Base-by-base conservation (phyloP, 2,888 invertebrate species). In the Melanostoma scalare region DNA sequence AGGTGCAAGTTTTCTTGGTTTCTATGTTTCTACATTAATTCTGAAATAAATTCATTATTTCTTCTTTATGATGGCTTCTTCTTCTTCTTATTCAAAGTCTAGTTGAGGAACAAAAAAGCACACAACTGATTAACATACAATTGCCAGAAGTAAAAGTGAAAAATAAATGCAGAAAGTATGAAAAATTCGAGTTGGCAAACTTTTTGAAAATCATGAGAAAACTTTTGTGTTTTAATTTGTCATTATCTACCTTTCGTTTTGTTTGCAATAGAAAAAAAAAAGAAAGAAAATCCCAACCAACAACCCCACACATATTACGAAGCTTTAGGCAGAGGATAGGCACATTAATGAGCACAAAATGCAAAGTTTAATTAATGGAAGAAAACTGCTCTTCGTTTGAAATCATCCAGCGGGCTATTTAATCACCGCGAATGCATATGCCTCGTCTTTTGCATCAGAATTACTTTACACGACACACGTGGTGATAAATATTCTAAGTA, bases 121-220 rank as follows among this genome's bases (percentile, higher is more conserved):
- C 20, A 20, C 20, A 20, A 20, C 20, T 20, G 20, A 20, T 20
- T 20, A 20, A 20, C 20, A 20, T 20, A 20, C 20, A 20, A 20
- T 20, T 20, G 20, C 20, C 20, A 20, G 20, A 20, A 20, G 20
- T 20, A 36, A 35, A 8, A 30, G 42, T 4, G 4, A 3, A 33
- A 58, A 58, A 76, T 20, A 76, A 10, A n/a, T 10, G 2, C 9
- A 30, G n/a, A 50, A 6, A 42, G 31, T 20, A 20, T 20, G 42
- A 53, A 75, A 60, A 76, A 69, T 53, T 61, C 36, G 55, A 76
- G 61, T 76, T 63, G 61, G 42, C 42, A 50, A 77, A 71, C 30
- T 72, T 78, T 58, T 74, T 52, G 46, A 55, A 71, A 75, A 58
- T 71, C 75, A 80, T 75, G 75, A 71, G 75, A 75, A 80, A 80